A percentile compares a stretch with the other conserved stretches of the same genome.
phyloP scores from a whole-genome alignment of 2,888 invertebrate species.

The Pachymerium ferrugineum region DNA sequence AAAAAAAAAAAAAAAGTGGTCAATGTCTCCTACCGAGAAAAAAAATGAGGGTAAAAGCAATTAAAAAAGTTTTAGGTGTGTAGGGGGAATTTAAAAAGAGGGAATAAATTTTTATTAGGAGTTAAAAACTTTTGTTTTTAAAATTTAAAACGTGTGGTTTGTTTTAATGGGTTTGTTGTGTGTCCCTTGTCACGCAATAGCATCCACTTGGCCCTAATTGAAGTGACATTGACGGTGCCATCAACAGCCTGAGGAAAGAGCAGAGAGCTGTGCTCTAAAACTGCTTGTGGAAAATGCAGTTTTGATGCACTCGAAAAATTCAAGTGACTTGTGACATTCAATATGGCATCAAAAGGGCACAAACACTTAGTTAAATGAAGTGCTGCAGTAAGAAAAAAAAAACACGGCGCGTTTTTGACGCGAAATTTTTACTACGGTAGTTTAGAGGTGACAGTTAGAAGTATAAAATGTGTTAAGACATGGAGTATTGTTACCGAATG shows the following conservation, averaged over 20 bases:
- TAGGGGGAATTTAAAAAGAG: not conserved
- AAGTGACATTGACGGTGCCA: not conserved
- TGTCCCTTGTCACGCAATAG: not conserved
- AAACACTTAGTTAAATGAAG: not conserved
- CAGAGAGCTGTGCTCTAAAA: too few species aligned
- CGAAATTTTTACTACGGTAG: too few species aligned
- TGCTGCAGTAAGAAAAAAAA: not conserved
- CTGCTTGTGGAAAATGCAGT: too few species aligned
- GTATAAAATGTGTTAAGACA: too few species aligned
- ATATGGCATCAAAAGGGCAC: not conserved
- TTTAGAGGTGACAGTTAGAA: too few species aligned
- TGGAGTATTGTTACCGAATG: too few species aligned
- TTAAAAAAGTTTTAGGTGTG: not conserved
- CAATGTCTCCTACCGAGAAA: too few species aligned
- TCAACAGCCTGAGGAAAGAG: not conserved
- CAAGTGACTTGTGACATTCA: not conserved
- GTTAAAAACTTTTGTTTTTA: not conserved
- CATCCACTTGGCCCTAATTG: constrained; percentile 18
- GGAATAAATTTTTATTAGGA: not conserved
- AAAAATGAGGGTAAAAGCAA: not conserved
- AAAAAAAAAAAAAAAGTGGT: not conserved
- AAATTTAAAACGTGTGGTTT: not conserved
- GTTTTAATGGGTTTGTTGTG: not conserved
- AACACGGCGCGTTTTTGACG: too few species aligned
- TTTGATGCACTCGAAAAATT: constrained; percentile 8